Conservation (phyloP, 2,113 vertebrate genomes). For the Grus americana region DNA sequence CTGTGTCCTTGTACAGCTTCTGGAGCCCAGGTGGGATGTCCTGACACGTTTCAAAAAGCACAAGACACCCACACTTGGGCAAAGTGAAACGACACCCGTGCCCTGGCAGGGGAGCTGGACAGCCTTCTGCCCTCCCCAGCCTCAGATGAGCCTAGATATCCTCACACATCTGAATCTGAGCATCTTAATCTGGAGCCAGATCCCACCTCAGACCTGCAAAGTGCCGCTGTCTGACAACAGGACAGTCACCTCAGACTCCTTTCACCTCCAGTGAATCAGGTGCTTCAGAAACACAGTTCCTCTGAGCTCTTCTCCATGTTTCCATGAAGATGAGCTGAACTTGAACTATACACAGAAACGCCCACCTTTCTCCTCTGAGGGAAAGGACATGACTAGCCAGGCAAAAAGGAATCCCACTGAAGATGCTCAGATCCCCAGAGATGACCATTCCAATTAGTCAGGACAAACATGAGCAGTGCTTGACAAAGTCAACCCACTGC, state of each 20-base stretch:
- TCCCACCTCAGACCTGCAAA: background rate
- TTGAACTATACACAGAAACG: background rate
- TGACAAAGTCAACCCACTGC: background rate
- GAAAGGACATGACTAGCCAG: background rate
- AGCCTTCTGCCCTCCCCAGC: background rate
- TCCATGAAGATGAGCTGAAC: background rate
- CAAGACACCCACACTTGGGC: background rate
- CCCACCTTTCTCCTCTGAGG: background rate
- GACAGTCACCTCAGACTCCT: background rate
- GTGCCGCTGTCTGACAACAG: background rate
- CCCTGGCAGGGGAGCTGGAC: background rate
- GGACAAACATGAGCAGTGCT: background rate
- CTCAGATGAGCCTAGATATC: background rate
- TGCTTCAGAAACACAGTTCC: background rate
- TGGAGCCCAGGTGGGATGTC: background rate
- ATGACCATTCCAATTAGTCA: background rate
- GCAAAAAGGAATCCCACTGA: background rate
- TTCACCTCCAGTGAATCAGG: background rate
- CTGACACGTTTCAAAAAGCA: background rate
- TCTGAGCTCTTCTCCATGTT: background rate
- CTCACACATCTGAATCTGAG: background rate
- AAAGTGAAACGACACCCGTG: background rate
- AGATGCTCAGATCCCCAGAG: background rate
- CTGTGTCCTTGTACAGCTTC: background rate
- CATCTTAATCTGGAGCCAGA: background rate